These are phyloP conservation scores for Drosophila ercepeae DNA, from an alignment of 1,140 invertebrate genomes.

Conservation along the genomic window DNA sequence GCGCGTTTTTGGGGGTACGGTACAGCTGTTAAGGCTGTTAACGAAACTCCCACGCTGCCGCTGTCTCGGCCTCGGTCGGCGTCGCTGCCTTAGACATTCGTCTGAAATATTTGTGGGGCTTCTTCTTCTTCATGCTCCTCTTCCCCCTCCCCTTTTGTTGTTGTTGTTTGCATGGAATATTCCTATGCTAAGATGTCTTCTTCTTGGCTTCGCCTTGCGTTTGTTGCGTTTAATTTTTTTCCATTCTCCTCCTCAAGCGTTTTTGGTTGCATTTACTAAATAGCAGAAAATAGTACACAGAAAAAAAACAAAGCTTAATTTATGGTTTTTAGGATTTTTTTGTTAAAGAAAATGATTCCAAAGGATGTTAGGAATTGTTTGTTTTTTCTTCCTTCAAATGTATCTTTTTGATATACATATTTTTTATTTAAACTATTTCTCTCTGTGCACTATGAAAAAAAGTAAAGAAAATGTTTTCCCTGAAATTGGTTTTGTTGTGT, in stretches of 20 bases:
- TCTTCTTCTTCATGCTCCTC: constrained; percentile 35
- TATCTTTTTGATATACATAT: too few species aligned
- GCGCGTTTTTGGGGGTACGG: constrained; percentile 58
- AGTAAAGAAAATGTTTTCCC: constrained; percentile 64
- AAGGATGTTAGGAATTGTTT: too few species aligned
- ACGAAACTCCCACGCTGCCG: constrained; percentile 74
- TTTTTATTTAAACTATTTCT: neutral
- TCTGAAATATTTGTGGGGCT: constrained; percentile 56
- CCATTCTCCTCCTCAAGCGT: constrained; percentile 20
- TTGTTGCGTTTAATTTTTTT: constrained; percentile 65
- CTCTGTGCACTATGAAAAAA: constrained; percentile 12
- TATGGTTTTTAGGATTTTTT: too few species aligned
- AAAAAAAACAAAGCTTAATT: constrained; percentile 10
- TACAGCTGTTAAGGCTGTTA: constrained; percentile 81
- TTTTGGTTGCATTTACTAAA: constrained; percentile 52
- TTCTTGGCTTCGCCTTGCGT: constrained; percentile 31
- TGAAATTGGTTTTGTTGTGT: constrained; percentile 78
- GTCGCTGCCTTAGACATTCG: constrained; percentile 20
- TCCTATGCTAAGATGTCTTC: constrained; percentile 23
- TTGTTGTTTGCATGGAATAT: constrained; percentile 29
- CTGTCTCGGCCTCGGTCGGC: constrained; percentile 25
- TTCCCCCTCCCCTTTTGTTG: too few species aligned
- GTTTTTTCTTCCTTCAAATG: too few species aligned
- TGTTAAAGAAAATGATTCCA: too few species aligned
- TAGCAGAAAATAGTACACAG: constrained; percentile 13